phyloP scores from a whole-genome alignment of 2,888 invertebrate genomes.

The Chloromyia formosa region DNA sequence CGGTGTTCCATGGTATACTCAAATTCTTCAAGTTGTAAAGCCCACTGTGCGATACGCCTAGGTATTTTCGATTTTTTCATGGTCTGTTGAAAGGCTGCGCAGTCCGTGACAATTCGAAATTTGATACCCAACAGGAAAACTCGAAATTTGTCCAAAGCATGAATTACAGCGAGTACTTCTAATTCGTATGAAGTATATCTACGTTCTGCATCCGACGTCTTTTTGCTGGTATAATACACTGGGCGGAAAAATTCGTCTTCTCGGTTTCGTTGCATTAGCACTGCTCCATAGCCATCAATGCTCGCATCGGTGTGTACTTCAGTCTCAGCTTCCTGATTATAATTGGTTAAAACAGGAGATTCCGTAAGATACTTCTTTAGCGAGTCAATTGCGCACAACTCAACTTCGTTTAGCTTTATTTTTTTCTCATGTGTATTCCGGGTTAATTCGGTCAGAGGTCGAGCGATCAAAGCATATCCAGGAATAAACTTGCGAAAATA shows the following conservation, averaged over 20 bases:
- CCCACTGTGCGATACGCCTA: conserved; percentile 51
- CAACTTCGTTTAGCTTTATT: not conserved
- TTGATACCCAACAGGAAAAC: conserved; percentile 52
- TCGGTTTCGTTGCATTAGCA: not conserved
- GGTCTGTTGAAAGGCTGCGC: conserved; percentile 48
- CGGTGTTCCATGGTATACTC: conserved; percentile 51
- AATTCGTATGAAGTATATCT: conserved; percentile 43
- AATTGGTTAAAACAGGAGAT: conserved; percentile 53
- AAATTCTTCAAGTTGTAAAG: conserved; percentile 49
- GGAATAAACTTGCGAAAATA: conserved; percentile 24
- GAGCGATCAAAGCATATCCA: not conserved
- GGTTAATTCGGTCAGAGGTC: conserved; percentile 8
- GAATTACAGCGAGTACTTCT: conserved; percentile 45
- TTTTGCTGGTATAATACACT: conserved; percentile 38
- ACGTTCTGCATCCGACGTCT: conserved; percentile 32
- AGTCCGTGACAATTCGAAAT: conserved; percentile 50
- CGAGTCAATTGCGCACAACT: not conserved
- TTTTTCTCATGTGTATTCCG: not conserved
- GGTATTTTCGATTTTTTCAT: conserved; percentile 49
- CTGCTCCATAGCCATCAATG: not conserved
- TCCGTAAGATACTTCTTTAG: conserved; percentile 13
- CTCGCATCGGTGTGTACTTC: conserved; percentile 55
- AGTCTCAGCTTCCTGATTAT: conserved; percentile 50
- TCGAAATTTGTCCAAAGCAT: conserved; percentile 42
- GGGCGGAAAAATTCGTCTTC: not conserved